Conservation (phyloP, 2,797 vertebrate genomes). For the Fratercula arctica region DNA sequence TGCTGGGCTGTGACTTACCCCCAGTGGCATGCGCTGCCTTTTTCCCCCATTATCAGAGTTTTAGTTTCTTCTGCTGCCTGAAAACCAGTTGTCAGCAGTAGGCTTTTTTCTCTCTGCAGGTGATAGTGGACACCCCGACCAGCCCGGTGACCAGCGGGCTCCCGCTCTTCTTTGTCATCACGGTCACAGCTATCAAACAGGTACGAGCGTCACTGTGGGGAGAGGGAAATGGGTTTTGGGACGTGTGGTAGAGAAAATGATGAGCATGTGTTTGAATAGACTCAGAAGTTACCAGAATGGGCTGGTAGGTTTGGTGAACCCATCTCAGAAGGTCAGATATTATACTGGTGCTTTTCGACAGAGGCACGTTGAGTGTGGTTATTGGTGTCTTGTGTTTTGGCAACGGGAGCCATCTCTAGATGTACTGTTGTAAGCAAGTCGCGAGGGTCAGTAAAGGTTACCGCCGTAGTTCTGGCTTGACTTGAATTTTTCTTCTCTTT, state of each 20-base stretch:
- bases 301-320: background rate
- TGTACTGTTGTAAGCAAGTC: background rate
- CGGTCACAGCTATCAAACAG: constrained; percentile 98
- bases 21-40: background rate
- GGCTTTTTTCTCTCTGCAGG: constrained; percentile 74
- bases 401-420: accelerated
- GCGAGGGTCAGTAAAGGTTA: background rate
- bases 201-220: constrained; percentile 60
- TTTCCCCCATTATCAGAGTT: background rate
- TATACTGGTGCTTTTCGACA: background rate
- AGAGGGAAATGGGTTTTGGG: background rate
- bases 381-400: background rate
- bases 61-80: background rate
- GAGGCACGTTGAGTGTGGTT: background rate
- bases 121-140: constrained; percentile 99
- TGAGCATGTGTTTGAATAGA: accelerated
- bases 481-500: background rate
- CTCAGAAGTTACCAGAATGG: background rate
- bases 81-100: background rate
- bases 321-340: accelerated
- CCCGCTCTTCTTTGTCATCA: constrained; percentile 98
- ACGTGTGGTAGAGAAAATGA: background rate
- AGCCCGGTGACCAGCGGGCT: constrained; percentile 98
- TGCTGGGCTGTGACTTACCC: background rate
- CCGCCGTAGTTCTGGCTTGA: background rate